Evolutionary conservation across 2,113 vertebrate genomes (phyloP), one percentile per base, ranked within the genome.

Genomic region (Aspidoscelis tigris): DNA sequence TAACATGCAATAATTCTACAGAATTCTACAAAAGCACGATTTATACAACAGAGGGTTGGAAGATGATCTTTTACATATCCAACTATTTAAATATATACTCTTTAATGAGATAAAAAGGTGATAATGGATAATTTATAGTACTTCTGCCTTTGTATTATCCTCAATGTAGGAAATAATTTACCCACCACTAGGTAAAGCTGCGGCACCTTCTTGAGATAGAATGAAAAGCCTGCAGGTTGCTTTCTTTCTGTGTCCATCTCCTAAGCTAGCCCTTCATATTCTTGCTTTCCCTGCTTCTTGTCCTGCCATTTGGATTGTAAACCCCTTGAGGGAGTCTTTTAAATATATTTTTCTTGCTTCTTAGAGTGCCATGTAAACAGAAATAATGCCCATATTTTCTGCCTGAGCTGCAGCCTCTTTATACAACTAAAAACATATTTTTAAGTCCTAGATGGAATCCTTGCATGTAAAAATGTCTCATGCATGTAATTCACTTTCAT

Each of bases 401-500:
- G 89, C 83, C 87, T 92, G 90, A 89, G n/a, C 53, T 82, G 76
- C 44, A 76, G 82, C 90, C 91, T 90, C 91, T 93, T 89, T 91
- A 78, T 89, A 84, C 76, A 79, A 76, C 50, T 68, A 85, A 89
- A 78, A 78, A 89, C 73, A 88, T 47, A 33, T 47, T 69, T 53
- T 55, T 41, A 41, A 65, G 3, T 20, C 44, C 43, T 43, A 89
- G 85, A 53, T 89, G 88, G 89, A 93, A 90, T 44, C 55, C 44
- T 87, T 26, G 70, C 88, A 92, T 82, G 85, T 20, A 64, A 91
- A 92, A 90, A 92, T 85, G 74, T 84, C 75, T 87, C 47, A 43
- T 78, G 87, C 90, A 90, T 78, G 81, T 87, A 92, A 86, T 84
- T 91, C 83, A 88, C 80, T 93, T 94, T 92, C 88, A 85, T 72